Evolutionary conservation across 2,113 vertebrate species (phyloP).

Genomic region (Uria aalge): DNA sequence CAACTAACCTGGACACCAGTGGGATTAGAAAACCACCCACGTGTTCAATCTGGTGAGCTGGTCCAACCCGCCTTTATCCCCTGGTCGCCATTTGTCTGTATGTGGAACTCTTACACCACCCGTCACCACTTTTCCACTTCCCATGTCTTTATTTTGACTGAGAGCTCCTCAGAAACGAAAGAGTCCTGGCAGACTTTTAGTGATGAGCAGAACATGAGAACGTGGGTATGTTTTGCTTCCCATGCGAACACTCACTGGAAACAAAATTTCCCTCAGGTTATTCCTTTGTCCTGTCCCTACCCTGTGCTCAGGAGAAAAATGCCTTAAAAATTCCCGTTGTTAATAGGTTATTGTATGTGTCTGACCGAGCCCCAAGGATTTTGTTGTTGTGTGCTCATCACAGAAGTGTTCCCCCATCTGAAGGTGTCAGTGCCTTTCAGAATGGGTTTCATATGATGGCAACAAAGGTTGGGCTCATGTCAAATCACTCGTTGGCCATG

Average conservation of each 20-base stretch:
- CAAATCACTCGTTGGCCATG: fast-evolving
- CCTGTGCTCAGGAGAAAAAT: background rate
- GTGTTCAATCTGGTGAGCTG: background rate
- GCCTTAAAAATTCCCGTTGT: background rate
- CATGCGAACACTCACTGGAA: background rate
- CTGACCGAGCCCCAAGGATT: fast-evolving
- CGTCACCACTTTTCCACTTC: background rate
- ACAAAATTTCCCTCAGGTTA: background rate
- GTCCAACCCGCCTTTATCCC: background rate
- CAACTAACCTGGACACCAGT: background rate
- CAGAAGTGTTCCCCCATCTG: background rate
- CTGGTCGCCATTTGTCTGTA: background rate
- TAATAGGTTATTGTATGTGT: background rate
- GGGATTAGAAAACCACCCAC: background rate
- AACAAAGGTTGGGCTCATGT: fast-evolving
- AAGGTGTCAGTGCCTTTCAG: background rate
- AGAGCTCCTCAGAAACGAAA: background rate
- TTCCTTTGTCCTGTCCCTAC: background rate
- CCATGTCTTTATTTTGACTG: background rate
- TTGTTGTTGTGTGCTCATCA: background rate
- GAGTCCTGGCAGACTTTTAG: background rate
- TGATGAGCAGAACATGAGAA: background rate
- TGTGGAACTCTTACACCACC: background rate
- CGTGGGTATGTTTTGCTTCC: background rate
- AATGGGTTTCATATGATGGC: background rate